A percentile compares a stretch with the other conserved stretches of the same genome.
Evolutionary conservation across 2,888 invertebrate species (phyloP).

Genomic region (Apamea anceps): DNA sequence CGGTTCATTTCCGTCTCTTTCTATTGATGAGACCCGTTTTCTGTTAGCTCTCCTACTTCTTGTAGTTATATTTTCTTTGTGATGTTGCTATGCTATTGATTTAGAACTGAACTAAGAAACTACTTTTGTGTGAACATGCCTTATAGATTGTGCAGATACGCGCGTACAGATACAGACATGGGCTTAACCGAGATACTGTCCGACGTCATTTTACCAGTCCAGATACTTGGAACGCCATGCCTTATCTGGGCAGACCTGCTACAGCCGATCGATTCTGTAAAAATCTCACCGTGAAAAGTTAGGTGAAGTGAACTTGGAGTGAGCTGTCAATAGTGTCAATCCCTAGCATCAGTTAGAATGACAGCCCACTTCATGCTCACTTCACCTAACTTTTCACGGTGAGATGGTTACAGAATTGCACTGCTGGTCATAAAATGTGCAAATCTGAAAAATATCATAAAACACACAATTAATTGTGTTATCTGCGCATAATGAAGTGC

Average conservation of each 20-base stretch:
- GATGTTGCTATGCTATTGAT: conserved; percentile 17
- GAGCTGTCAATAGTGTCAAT: no score
- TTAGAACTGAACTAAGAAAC: not conserved
- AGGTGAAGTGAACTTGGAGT: no score
- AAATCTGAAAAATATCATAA: not conserved
- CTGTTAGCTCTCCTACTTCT: conserved; percentile 19
- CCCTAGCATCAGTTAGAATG: no score
- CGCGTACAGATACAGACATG: not conserved
- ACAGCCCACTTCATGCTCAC: no score
- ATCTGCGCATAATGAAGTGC: not conserved
- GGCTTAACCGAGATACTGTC: not conserved
- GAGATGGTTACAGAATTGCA: no score
- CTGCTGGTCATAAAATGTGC: not conserved
- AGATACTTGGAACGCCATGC: not conserved
- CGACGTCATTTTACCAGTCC: not conserved
- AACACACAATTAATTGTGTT: not conserved
- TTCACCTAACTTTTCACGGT: no score
- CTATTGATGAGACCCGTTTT: conserved; percentile 48
- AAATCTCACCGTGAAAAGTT: no score
- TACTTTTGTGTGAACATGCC: not conserved
- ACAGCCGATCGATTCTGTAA: no score
- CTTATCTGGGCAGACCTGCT: not conserved
- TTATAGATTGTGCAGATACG: not conserved
- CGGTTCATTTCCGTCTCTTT: conserved; percentile 54
- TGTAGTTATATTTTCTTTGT: conserved; percentile 29